Conservation (phyloP, 2,797 vertebrate species). For the Lacerta agilis region DNA sequence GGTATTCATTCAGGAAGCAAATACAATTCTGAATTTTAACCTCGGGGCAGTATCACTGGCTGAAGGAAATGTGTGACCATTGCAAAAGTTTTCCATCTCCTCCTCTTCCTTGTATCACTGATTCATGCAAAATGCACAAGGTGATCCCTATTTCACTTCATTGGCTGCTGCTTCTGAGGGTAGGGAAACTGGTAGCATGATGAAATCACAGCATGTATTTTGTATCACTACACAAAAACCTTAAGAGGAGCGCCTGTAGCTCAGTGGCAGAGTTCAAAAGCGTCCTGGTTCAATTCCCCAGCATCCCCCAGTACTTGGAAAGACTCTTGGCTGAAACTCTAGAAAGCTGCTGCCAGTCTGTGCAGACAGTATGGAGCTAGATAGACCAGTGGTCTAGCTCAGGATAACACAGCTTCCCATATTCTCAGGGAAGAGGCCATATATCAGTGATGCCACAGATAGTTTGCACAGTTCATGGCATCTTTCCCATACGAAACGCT, state of each 20-base stretch:
- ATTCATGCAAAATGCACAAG: neutral
- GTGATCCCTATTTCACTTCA: neutral
- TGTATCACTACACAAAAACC: neutral
- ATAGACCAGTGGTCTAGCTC: too few relatives aligned
- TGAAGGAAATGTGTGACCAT: neutral
- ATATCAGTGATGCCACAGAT: too few relatives aligned
- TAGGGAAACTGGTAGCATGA: neutral
- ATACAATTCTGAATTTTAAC: neutral
- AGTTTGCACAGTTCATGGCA: neutral
- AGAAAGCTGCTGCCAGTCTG: neutral
- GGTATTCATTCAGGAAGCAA: conserved; percentile 44
- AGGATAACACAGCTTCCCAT: too few relatives aligned
- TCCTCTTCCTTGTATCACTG: neutral
- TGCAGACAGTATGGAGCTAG: too few relatives aligned
- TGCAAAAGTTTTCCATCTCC: neutral
- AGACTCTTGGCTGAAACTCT: neutral
- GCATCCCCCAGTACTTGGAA: neutral
- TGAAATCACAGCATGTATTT: neutral
- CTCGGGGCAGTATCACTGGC: neutral
- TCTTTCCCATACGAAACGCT: too few relatives aligned
- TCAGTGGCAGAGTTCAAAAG: neutral
- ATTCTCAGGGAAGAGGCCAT: too few relatives aligned
- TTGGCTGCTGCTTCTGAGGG: neutral
- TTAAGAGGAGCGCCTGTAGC: neutral
- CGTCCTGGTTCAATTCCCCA: neutral